These are phyloP conservation scores for Columba guinea DNA, from an alignment of 2,797 vertebrate species.

Conservation along the genomic window DNA sequence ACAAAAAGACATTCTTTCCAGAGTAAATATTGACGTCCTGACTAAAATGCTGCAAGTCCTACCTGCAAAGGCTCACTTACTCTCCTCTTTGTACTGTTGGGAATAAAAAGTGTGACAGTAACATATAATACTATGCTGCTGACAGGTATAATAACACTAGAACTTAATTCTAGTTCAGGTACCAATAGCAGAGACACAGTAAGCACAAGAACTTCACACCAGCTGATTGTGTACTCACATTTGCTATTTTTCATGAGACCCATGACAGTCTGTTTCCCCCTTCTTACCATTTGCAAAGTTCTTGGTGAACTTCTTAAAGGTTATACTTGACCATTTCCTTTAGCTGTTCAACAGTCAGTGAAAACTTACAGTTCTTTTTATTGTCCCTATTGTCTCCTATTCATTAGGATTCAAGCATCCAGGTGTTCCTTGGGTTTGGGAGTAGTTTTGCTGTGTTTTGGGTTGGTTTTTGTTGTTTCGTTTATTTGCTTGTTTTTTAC, in stretches of 20 bases:
- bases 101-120: neutral
- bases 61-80: neutral
- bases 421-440: neutral
- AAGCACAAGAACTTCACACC: neutral
- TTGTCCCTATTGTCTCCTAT: neutral
- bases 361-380: neutral
- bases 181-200: neutral
- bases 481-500: neutral
- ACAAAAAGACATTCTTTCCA: neutral
- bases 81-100: neutral
- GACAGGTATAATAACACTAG: neutral
- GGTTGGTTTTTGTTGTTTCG: neutral
- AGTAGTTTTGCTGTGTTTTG: neutral
- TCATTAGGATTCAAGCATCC: neutral
- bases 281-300: neutral
- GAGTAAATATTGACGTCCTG: neutral
- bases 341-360: neutral
- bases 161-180: neutral
- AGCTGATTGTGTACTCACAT: neutral
- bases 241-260: neutral
- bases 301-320: neutral
- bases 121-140: neutral
- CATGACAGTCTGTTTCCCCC: accelerated
- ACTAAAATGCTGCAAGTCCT: neutral
- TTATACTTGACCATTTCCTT: neutral